Conservation (phyloP, 2,888 invertebrate genomes). For the Dynastes tityus region DNA sequence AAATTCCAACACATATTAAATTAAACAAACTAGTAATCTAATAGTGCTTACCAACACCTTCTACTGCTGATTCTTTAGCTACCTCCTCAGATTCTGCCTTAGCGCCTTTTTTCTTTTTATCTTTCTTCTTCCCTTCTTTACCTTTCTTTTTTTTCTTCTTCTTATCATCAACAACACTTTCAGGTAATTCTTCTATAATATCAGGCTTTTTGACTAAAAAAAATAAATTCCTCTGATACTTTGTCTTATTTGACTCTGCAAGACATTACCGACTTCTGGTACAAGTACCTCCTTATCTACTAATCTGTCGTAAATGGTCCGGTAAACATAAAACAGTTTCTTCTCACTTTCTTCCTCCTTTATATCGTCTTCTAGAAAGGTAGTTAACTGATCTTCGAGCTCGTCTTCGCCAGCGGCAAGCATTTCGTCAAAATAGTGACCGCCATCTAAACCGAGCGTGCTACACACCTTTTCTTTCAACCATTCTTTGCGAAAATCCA, state of each 20-base stretch:
- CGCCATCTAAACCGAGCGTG: constrained; percentile 73
- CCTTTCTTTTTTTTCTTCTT: constrained; percentile 54
- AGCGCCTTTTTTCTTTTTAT: constrained; percentile 57
- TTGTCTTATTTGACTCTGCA: not conserved
- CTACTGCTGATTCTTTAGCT: constrained; percentile 48
- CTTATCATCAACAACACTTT: constrained; percentile 48
- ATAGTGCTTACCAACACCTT: constrained; percentile 19
- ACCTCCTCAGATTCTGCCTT: constrained; percentile 59
- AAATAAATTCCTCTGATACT: not conserved
- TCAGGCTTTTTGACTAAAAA: constrained; percentile 59
- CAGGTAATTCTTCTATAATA: constrained; percentile 51
- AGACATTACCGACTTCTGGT: constrained; percentile 78
- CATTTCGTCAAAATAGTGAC: constrained; percentile 74
- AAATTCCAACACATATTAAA: not conserved
- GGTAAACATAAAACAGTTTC: constrained; percentile 78
- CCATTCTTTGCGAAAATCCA: constrained; percentile 80
- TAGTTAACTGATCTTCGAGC: constrained; percentile 72
- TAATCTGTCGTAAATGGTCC: constrained; percentile 81
- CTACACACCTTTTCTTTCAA: constrained; percentile 77
- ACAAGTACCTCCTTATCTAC: constrained; percentile 83
- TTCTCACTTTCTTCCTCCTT: constrained; percentile 72
- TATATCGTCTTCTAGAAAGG: constrained; percentile 74
- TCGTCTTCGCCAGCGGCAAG: constrained; percentile 72
- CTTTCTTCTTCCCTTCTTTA: constrained; percentile 56
- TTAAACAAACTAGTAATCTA: no score